A percentile compares a stretch with the other conserved stretches of the same genome.
phyloP scores from a whole-genome alignment of 2,888 invertebrate genomes.

The Epirrhoe tristata region DNA sequence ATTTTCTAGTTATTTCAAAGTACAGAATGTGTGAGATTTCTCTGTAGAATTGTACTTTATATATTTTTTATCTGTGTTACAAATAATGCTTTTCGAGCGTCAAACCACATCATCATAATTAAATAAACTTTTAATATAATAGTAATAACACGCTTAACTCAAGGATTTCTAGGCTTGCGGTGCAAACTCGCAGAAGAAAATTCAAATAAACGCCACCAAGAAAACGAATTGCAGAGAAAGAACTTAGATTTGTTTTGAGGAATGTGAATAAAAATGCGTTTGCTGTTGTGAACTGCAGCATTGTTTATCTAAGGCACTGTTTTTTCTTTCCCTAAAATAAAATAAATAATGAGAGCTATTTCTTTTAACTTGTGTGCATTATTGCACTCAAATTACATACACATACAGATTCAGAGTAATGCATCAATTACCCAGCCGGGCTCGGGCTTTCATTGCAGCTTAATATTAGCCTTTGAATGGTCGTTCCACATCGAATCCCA shows the following conservation, averaged over 20 bases:
- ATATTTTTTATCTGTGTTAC: too few relatives aligned
- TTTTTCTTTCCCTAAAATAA: too few relatives aligned
- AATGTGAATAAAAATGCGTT: slow-evolving; percentile 24
- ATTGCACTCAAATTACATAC: neutral
- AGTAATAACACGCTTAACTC: neutral
- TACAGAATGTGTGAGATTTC: too few relatives aligned
- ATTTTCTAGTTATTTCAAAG: slow-evolving; percentile 6
- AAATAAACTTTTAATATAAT: neutral
- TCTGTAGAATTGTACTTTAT: too few relatives aligned
- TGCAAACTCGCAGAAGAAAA: slow-evolving; percentile 51
- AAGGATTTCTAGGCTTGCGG: slow-evolving; percentile 14
- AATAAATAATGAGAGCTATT: too few relatives aligned
- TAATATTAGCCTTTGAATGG: slow-evolving; percentile 3
- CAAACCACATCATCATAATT: too few relatives aligned
- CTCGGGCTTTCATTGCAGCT: neutral
- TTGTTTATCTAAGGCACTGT: too few relatives aligned
- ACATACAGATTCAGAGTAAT: neutral
- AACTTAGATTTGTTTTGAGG: slow-evolving; percentile 33
- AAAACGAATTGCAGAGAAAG: slow-evolving; percentile 50
- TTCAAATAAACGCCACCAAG: slow-evolving; percentile 68
- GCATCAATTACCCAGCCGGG: neutral
- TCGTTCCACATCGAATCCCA: neutral
- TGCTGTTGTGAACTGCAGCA: neutral
- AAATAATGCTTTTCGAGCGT: too few relatives aligned
- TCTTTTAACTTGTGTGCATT: too few relatives aligned